Base-by-base conservation (phyloP, 2,113 vertebrate species). In the Megaceryle torquata region DNA sequence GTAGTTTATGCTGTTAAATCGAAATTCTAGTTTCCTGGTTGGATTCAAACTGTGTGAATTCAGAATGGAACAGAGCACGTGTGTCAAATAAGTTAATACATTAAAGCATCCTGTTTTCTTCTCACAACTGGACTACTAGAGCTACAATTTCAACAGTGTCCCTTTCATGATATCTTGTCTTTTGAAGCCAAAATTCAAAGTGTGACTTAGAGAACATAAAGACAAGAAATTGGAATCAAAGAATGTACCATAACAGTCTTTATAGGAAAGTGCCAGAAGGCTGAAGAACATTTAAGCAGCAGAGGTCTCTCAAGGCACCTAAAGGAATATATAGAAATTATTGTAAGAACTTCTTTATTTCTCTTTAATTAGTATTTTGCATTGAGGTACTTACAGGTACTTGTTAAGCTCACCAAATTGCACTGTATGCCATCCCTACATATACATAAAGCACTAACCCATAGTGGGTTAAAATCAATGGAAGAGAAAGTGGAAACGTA, bases 111-210 rank as follows among this genome's bases (percentile, higher is more conserved):
- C 68, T 95, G 82, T 94, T 91, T 96, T 89, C 75, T 77, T 51
- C 89, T 81, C 79, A 70, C 71, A 70, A 92, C 89, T 81, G 39
- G 48, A 77, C 93, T 80, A 75, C 60, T 63, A 78, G 20, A 80
- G 88, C 79, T 93, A 86, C 46, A 83, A 13, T 95, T 96, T 93
- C 71, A 80, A 80, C 71, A 68, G n/a, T 82, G 67, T 81, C 37
- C 87, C 56, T 91, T 93, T 91, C 63, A 51, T 77, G 50, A 29
- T 28, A 24, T 15, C 43, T 83, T 77, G 33, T 64, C 63, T 91
- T 95, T 83, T 94, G 88, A 97, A 94, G 90, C 20, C 60, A 71
- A 91, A 88, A 86, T 94, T 86, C 79, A 82, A 88, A 96, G 85
- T 59, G 26, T 78, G 70, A 57, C 43, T 95, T 92, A 84, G 74